phyloP scores from a whole-genome alignment of 1,140 invertebrate species.

The Pachyrhynchus sulphureomaculatus region DNA sequence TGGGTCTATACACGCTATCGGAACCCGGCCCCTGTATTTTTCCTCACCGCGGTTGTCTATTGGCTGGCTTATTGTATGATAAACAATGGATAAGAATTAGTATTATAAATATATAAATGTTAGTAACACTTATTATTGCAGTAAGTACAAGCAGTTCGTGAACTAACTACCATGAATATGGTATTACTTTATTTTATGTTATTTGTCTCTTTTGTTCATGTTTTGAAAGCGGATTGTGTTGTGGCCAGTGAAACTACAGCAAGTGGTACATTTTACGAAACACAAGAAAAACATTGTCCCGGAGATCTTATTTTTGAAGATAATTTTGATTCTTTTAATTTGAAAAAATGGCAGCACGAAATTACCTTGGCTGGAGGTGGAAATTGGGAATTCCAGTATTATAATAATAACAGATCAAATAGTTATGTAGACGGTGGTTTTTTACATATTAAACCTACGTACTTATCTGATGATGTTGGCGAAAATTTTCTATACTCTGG shows the following conservation, averaged over 20 bases:
- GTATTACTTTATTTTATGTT: no score
- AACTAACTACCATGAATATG: no score
- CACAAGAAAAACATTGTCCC: constrained; percentile 52
- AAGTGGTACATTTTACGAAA: constrained; percentile 51
- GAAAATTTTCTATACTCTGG: neutral
- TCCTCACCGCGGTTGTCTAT: no score
- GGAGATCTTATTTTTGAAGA: constrained; percentile 65
- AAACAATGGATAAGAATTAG: no score
- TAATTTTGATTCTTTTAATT: constrained; percentile 61
- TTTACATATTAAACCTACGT: constrained; percentile 61
- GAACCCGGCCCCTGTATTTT: no score
- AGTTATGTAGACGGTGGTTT: constrained; percentile 59
- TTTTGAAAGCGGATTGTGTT: neutral
- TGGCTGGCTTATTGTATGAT: no score
- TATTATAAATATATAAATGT: no score
- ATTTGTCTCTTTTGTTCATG: no score
- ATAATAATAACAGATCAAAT: constrained; percentile 66
- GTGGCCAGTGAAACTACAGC: constrained; percentile 46
- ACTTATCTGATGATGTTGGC: constrained; percentile 54
- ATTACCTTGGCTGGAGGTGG: constrained; percentile 65
- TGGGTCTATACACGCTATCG: no score
- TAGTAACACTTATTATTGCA: no score
- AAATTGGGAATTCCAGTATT: constrained; percentile 73
- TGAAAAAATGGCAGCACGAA: constrained; percentile 67
- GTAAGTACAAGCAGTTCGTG: no score